phyloP scores from a whole-genome alignment of 2,113 vertebrate species.

The Bujurquina vittata region DNA sequence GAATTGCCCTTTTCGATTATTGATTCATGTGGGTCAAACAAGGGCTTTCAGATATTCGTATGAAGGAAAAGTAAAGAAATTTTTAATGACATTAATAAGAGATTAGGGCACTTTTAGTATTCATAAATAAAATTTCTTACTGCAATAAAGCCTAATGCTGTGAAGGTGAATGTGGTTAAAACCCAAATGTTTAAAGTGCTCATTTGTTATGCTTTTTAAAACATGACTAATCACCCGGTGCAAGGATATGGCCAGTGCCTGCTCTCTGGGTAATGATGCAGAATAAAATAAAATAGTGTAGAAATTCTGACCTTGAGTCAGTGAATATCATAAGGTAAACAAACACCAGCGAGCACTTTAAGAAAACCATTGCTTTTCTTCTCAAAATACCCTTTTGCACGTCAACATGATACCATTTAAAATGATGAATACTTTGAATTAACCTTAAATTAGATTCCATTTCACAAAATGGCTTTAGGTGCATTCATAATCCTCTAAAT shows the following conservation, averaged over 20 bases:
- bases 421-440: slow-evolving; percentile 44
- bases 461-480: neutral
- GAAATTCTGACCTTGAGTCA: slow-evolving; percentile 42
- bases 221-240: slow-evolving; percentile 14
- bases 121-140: neutral
- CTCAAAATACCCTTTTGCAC: slow-evolving; percentile 9
- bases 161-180: neutral
- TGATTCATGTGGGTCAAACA: neutral
- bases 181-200: slow-evolving; percentile 15
- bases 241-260: neutral
- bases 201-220: slow-evolving; percentile 21
- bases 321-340: slow-evolving; percentile 26
- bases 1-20: slow-evolving; percentile 11
- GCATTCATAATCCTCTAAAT: slow-evolving; percentile 2
- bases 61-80: neutral
- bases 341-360: slow-evolving; percentile 13
- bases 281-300: slow-evolving; percentile 25
- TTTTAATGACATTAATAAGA: neutral
- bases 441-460: slow-evolving; percentile 20
- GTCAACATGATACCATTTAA: neutral
- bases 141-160: neutral
- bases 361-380: neutral
- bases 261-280: slow-evolving; percentile 41
- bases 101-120: neutral
- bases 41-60: neutral